These are phyloP conservation scores for Marmota monax DNA, from an alignment of 2,113 vertebrate species.

Conservation along the genomic window DNA sequence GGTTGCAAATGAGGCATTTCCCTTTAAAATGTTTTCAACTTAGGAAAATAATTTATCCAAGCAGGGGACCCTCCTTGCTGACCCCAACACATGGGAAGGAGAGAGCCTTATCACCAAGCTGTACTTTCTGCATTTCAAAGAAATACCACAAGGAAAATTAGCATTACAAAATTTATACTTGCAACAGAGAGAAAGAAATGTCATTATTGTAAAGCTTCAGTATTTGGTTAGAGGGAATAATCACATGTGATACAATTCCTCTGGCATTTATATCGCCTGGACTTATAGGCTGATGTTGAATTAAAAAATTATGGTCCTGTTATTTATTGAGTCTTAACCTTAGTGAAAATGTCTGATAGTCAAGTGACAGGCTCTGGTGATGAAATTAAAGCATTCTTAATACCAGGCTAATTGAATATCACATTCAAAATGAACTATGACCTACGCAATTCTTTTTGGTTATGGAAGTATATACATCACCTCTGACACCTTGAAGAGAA, in stretches of 20 bases:
- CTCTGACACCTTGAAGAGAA: not conserved
- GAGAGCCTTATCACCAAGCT: not conserved
- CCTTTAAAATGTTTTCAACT: conserved; percentile 61
- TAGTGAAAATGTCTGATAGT: conserved; percentile 51
- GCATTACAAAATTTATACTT: conserved; percentile 31
- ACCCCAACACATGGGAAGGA: conserved; percentile 59
- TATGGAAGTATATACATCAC: not conserved
- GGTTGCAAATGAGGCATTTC: conserved; percentile 78
- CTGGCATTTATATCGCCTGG: conserved; percentile 39
- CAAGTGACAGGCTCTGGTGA: not conserved
- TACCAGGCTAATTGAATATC: conserved; percentile 34
- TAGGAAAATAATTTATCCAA: conserved; percentile 63
- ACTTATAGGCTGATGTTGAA: conserved; percentile 13
- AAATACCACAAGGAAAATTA: conserved; percentile 64
- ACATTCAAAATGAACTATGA: conserved; percentile 57
- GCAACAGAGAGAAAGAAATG: conserved; percentile 49
- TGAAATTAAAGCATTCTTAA: conserved; percentile 29
- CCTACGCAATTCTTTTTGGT: not conserved
- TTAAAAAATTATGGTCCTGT: conserved; percentile 46
- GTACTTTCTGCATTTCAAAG: conserved; percentile 72
- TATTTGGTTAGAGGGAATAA: conserved; percentile 43
- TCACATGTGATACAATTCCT: not conserved
- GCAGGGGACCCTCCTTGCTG: conserved; percentile 14
- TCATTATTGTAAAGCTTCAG: conserved; percentile 39
- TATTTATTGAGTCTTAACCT: conserved; percentile 56